phyloP scores from a whole-genome alignment of 2,888 invertebrate species.

The Iselma pallidipennis region DNA sequence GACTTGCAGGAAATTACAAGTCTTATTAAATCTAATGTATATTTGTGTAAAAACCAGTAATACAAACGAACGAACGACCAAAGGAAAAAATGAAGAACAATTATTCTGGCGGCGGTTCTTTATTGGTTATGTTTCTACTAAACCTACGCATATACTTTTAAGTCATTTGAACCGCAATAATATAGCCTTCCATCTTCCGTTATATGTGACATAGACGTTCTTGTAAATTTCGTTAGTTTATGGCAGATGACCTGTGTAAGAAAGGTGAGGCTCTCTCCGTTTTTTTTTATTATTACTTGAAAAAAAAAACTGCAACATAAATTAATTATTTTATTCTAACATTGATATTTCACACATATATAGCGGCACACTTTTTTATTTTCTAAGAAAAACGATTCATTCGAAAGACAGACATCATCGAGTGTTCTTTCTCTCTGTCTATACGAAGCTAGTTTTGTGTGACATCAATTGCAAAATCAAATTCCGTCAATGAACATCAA shows the following conservation, averaged over 20 bases:
- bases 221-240: constrained; percentile 15
- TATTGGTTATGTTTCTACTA: constrained; percentile 2
- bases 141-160: constrained; percentile 16
- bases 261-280: constrained; percentile 2
- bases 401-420: not conserved
- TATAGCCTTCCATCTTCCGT: constrained; percentile 21
- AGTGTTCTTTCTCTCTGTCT: not conserved
- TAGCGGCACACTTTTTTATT: not conserved
- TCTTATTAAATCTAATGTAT: constrained; percentile 2
- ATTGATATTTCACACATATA: not conserved
- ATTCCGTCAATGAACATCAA: not conserved
- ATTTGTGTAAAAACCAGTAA: not conserved
- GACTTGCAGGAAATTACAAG: not conserved
- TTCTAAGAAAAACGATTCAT: not conserved
- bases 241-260: constrained; percentile 2
- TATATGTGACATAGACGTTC: constrained; percentile 19
- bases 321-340: constrained; percentile 1
- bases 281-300: not conserved
- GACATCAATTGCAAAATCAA: not conserved
- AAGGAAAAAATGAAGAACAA: not conserved
- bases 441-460: not conserved
- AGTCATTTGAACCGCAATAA: constrained; percentile 14
- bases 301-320: not conserved
- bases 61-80: no score
- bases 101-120: constrained; percentile 2